Evolutionary conservation across 2,888 invertebrate genomes (phyloP).

Genomic region (Glaucopsyche alexis): DNA sequence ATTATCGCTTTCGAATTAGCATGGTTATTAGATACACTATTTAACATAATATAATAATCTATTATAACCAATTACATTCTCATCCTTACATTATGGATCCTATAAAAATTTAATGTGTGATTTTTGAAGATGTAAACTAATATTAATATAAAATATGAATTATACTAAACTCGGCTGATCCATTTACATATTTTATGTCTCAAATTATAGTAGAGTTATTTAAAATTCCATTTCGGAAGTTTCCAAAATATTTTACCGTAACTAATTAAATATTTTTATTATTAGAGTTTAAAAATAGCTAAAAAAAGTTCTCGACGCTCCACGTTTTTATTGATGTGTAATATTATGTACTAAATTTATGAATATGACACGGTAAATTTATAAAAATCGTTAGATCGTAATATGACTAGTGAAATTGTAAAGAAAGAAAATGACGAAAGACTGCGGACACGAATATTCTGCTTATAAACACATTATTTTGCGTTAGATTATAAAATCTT

Average conservation of each 20-base stretch:
- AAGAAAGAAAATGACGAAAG: no score
- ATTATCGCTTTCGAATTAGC: neutral
- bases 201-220: neutral
- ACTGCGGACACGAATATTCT: no score
- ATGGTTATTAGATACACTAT: neutral
- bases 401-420: no score
- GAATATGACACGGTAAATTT: no score
- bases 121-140: neutral
- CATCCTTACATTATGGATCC: neutral
- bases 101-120: neutral
- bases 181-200: conserved; percentile 5
- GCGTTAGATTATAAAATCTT: no score
- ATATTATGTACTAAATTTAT: no score
- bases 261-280: neutral
- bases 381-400: no score
- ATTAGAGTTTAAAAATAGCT: neutral
- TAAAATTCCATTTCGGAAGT: neutral
- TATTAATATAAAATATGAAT: neutral
- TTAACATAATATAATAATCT: neutral
- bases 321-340: no score
- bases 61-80: neutral
- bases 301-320: neutral
- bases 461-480: no score
- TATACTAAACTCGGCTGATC: neutral
- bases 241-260: neutral